Evolutionary conservation across 2,797 vertebrate genomes (phyloP).

Genomic region (Pyrrhura leucotis): DNA sequence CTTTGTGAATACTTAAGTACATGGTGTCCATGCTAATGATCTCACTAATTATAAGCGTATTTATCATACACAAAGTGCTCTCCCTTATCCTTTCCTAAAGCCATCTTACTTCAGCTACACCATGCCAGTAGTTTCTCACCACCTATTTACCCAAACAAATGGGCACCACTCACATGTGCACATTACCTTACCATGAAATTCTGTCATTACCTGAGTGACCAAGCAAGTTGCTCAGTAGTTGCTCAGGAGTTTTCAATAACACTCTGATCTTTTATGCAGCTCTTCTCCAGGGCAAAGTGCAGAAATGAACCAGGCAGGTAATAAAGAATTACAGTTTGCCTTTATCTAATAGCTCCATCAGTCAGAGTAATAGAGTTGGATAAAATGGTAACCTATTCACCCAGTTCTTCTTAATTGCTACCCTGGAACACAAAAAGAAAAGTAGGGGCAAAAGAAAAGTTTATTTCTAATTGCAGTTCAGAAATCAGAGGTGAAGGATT

Average conservation of each 20-base stretch:
- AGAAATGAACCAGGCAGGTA: slow-evolving; percentile 74
- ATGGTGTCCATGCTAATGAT: slow-evolving; percentile 78
- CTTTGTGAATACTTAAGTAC: slow-evolving; percentile 78
- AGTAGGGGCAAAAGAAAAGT: slow-evolving; percentile 44
- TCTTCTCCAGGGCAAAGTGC: slow-evolving; percentile 77
- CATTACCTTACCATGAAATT: neutral
- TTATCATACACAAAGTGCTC: slow-evolving; percentile 74
- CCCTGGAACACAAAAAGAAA: slow-evolving; percentile 59
- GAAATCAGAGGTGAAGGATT: slow-evolving; percentile 63
- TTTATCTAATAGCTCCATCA: slow-evolving; percentile 79
- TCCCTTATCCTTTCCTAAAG: slow-evolving; percentile 59
- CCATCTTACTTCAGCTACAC: slow-evolving; percentile 49
- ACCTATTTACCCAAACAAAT: slow-evolving; percentile 26
- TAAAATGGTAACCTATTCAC: slow-evolving; percentile 76
- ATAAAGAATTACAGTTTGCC: slow-evolving; percentile 80
- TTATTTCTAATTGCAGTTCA: slow-evolving; percentile 73
- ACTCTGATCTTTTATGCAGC: slow-evolving; percentile 76
- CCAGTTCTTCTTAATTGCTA: slow-evolving; percentile 70
- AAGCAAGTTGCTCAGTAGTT: slow-evolving; percentile 79
- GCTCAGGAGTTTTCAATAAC: slow-evolving; percentile 81
- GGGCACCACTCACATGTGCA: neutral
- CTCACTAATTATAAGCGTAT: slow-evolving; percentile 81
- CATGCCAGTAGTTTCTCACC: slow-evolving; percentile 61
- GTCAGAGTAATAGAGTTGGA: slow-evolving; percentile 76
- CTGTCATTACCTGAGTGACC: slow-evolving; percentile 43